A percentile compares a stretch with the other conserved stretches of the same genome.
These are phyloP conservation scores for Agrilus biguttatus DNA, from an alignment of 2,888 invertebrate genomes.

Conservation along the genomic window DNA sequence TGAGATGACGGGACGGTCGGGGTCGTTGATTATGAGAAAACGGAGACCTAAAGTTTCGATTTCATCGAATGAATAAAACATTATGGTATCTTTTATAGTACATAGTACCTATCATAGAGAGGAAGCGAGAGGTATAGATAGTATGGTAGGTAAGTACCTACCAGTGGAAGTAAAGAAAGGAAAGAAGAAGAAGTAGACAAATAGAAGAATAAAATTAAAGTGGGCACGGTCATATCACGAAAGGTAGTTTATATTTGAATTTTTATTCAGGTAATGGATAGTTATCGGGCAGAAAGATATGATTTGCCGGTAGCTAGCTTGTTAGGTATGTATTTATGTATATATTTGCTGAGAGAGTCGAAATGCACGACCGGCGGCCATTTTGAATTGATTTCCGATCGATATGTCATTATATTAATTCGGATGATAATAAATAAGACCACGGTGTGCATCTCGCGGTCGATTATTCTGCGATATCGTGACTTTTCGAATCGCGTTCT, in stretches of 20 bases:
- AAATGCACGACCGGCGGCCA: conserved; percentile 22
- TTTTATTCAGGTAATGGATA: conserved; percentile 21
- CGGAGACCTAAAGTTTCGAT: too few species aligned
- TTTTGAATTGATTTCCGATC: conserved; percentile 27
- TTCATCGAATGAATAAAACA: conserved; percentile 23
- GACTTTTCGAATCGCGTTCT: conserved; percentile 5
- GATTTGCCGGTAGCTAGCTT: conserved; percentile 24
- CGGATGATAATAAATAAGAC: conserved; percentile 15
- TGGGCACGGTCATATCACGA: conserved; percentile 19
- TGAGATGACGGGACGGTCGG: too few species aligned
- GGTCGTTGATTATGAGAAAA: too few species aligned
- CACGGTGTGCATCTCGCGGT: too few species aligned
- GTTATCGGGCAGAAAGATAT: conserved; percentile 19
- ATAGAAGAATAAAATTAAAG: conserved; percentile 9
- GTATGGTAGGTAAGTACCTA: too few species aligned
- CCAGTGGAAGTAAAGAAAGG: not conserved
- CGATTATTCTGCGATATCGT: conserved; percentile 6
- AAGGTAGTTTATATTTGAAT: conserved; percentile 24
- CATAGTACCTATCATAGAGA: not conserved
- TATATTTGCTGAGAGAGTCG: conserved; percentile 22
- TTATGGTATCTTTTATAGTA: conserved; percentile 10
- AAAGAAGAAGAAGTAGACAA: not conserved
- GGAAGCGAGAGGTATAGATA: too few species aligned
- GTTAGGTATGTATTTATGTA: conserved; percentile 25
- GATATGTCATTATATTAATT: conserved; percentile 29